Evolutionary conservation across 1,140 invertebrate genomes (phyloP).

Genomic region (Dufourea novaeangliae): DNA sequence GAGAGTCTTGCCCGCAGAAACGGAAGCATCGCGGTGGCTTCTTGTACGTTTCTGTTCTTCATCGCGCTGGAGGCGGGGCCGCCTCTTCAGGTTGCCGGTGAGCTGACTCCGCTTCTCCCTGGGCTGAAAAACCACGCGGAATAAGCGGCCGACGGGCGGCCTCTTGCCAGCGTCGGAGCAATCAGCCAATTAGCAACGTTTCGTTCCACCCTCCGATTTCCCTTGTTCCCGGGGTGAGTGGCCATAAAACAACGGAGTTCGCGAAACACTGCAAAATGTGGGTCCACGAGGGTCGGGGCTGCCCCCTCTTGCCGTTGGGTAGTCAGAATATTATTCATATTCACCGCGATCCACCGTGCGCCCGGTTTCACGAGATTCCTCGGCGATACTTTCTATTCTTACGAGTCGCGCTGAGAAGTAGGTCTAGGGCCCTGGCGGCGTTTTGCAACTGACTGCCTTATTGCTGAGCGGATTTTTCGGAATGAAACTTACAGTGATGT

Average conservation of each 20-base stretch:
- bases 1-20: not conserved
- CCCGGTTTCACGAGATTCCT: not conserved
- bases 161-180: slow-evolving; percentile 44
- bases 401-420: too few species aligned
- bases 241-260: not conserved
- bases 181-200: slow-evolving; percentile 69
- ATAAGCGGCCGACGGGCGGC: slow-evolving; percentile 11
- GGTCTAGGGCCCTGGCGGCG: too few species aligned
- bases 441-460: too few species aligned
- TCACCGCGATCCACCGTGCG: not conserved
- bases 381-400: not conserved
- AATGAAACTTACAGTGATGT: too few species aligned
- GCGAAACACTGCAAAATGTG: not conserved
- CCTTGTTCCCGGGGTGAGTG: not conserved
- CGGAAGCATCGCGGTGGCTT: not conserved
- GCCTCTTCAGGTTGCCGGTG: slow-evolving; percentile 40
- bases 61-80: not conserved
- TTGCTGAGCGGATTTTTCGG: too few species aligned
- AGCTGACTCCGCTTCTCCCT: slow-evolving; percentile 64
- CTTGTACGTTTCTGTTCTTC: not conserved
- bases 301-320: not conserved
- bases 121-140: slow-evolving; percentile 54
- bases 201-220: slow-evolving; percentile 43
- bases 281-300: not conserved
- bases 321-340: not conserved